These are phyloP conservation scores for Chrosomus eos DNA, from an alignment of 2,797 vertebrate genomes.

Conservation along the genomic window DNA sequence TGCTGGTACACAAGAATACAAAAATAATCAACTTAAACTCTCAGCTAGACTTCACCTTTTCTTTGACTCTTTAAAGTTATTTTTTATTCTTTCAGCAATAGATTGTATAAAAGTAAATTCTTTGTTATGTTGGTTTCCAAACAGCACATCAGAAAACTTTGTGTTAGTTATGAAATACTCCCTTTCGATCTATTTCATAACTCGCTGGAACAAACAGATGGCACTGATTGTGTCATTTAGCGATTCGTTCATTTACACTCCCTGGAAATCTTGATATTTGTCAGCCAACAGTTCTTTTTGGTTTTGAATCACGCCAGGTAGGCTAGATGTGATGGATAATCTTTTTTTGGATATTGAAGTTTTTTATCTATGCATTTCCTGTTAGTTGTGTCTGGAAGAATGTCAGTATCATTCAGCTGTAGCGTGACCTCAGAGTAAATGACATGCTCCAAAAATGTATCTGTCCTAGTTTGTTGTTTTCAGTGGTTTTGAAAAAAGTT, in stretches of 20 bases:
- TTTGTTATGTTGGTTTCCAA: slow-evolving; percentile 11
- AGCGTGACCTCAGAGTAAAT: not conserved
- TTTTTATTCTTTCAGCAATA: not conserved
- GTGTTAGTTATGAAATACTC: not conserved
- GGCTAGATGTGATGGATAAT: not conserved
- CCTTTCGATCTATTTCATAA: slow-evolving; percentile 13
- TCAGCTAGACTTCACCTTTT: not conserved
- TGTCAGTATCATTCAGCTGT: slow-evolving; percentile 14
- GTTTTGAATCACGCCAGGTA: slow-evolving; percentile 4
- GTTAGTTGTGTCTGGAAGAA: not conserved
- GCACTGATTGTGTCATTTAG: not conserved
- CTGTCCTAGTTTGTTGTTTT: not conserved
- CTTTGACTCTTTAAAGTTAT: not conserved
- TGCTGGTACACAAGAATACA: slow-evolving; percentile 8
- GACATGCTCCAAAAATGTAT: not conserved
- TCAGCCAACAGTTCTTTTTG: not conserved
- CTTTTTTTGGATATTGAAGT: not conserved
- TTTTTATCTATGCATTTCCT: slow-evolving; percentile 12
- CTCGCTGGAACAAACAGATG: not conserved
- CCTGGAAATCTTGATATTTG: not conserved
- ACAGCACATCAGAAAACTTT: not conserved
- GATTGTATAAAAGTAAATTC: not conserved
- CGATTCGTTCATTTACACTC: not conserved
- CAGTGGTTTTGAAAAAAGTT: not conserved
- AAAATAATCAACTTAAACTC: slow-evolving; percentile 6